Base-by-base conservation (phyloP, 1,140 invertebrate genomes). In the Centruroides sculpturatus region DNA sequence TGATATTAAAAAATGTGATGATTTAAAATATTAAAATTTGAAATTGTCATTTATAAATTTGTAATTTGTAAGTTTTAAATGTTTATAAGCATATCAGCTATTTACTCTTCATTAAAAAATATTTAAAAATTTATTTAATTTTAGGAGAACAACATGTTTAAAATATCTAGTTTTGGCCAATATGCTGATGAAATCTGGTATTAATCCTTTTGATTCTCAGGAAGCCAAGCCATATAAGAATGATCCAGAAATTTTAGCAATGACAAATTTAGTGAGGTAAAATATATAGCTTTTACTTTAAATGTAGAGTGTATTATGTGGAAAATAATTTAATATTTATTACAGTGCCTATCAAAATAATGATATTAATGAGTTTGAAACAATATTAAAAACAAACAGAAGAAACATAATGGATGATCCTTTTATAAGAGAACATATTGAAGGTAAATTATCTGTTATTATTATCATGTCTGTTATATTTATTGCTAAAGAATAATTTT, bases 181-280 rank as follows among this genome's bases (percentile, higher is more conserved):
- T 75, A 99, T 99, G 97, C 70, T 81, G 53, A 80, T 81, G 76
- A 75, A 78, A 57, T 70, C 95, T n/a, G 94, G 92, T 34, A 99
- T 99, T 60, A 99, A 99, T 79, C 97, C 97, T 5, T 99, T 99
- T 76, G 96, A 99, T 77, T 98, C 93, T 3, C 96, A 99, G 82
- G 97, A 99, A 81, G 96, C 96, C 0, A 99, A 99, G 73, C 94
- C 97, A 0, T 99, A 99, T 71, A 98, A 98, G 77, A 98, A 98
- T 75, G 95, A 99, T 78, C 92, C 94, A 5, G 96, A 99, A 79
- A 98, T 99, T 69, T 77, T 99, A 59, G 96, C 96, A 3, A 99
- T 99, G 94, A 99, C 96, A 7, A 97, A 99, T 77, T 79, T 99
- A 68, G 95, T 99, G 12, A 89, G 89, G 72, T 78, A 52, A 55